These are phyloP conservation scores for Matsumyia berberina DNA, from an alignment of 2,888 invertebrate species.

Conservation along the genomic window DNA sequence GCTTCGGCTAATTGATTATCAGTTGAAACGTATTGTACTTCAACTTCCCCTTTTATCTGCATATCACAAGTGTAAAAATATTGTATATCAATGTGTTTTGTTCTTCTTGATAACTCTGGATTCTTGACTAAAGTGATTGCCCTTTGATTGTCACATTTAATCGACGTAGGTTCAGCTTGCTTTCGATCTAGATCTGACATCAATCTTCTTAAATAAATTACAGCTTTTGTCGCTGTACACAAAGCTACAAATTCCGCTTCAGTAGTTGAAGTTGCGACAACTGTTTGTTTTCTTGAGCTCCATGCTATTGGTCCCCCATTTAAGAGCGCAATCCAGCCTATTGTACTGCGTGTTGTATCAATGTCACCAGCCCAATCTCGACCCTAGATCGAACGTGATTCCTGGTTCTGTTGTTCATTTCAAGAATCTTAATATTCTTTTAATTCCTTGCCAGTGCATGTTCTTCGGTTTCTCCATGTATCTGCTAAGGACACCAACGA, in stretches of 20 bases:
- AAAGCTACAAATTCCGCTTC: background rate
- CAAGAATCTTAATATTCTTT: constrained; percentile 57
- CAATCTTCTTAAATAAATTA: constrained; percentile 4
- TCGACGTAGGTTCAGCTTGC: constrained; percentile 30
- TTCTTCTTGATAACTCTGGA: constrained; percentile 53
- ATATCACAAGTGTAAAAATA: constrained; percentile 48
- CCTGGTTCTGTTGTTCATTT: constrained; percentile 41
- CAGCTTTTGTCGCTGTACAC: background rate
- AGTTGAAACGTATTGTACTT: no score
- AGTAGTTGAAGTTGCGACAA: background rate
- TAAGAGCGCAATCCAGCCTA: constrained; percentile 11
- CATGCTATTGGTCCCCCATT: background rate
- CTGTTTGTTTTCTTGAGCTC: background rate
- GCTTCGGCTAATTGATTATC: no score
- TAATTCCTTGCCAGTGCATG: constrained; percentile 29
- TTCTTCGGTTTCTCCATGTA: constrained; percentile 31
- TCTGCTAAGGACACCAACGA: constrained; percentile 12
- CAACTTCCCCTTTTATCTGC: constrained; percentile 30
- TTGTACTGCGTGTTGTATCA: background rate
- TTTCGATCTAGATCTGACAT: constrained; percentile 17
- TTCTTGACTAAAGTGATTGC: constrained; percentile 53
- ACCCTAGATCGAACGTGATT: constrained; percentile 14
- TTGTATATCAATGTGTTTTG: constrained; percentile 53
- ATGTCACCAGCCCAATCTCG: background rate
- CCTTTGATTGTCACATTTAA: constrained; percentile 47